Base-by-base conservation (phyloP, 2,888 invertebrate genomes). In the Plagiodera versicolora region DNA sequence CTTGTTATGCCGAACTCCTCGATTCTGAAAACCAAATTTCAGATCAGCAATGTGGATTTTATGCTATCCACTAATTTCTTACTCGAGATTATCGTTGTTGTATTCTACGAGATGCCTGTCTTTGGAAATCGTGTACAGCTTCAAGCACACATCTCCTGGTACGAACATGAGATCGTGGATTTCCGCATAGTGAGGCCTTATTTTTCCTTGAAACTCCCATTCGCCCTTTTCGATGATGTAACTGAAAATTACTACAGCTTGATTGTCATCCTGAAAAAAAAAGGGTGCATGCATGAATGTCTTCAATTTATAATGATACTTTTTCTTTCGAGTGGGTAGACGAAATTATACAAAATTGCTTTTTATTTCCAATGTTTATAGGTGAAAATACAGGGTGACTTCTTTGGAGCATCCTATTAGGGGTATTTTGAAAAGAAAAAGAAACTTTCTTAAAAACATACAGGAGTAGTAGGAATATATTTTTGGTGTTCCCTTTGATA, bases 141-240 rank as follows among this genome's bases (percentile, higher is more conserved):
- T 82, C 10, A 67, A 70, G 0, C 65, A 61, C 0, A 72, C 67
- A 47, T 81, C 82, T 1, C 78, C 77, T 0, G 82, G 78, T 3
- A 83, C 75, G 72, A 89, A 89, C 65, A 84, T 76, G 1, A 89
- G 74, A 24, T 85, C 81, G 0, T 79, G 81, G 39, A 90, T 83
- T 0, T 82, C 79, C 61, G 84, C 83, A 68, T 83, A 84, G 74
- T 90, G 89, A 0, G 86, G 81, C 49, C 85, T 80, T 64, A 85
- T 83, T 74, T 88, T 88, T 10, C 86, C 89, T 19, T 85, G 61
- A 63, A 84, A 84, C 0, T 67, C 64, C 87, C 88, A 89, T 4
- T 65, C 48, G 5, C 76, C 74, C 0, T 62, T 67, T 0, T 73
- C 65, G 14, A 80, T 78, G 61, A 79, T 72, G 64, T 81, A 83